Conservation (phyloP, 1,140 invertebrate genomes). For the Pygmarrhopalites habei region DNA sequence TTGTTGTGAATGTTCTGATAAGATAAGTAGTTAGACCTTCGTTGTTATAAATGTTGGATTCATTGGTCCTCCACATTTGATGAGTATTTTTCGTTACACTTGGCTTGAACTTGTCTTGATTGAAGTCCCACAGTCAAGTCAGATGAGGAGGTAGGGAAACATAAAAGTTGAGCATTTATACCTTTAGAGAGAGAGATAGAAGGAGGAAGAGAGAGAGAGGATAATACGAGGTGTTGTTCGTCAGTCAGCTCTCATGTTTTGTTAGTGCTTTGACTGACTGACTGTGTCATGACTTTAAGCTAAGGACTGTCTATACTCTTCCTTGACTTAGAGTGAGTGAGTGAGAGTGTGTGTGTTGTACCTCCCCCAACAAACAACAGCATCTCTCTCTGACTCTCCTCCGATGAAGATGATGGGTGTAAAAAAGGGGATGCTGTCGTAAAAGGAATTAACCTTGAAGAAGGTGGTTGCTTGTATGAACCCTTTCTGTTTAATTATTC, state of each 20-base stretch:
- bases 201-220: not conserved
- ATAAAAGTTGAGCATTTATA: conserved; percentile 13
- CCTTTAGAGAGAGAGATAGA: not conserved
- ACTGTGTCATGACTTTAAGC: no score
- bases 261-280: not conserved
- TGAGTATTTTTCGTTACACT: conserved; percentile 9
- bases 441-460: conserved; percentile 37
- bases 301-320: no score
- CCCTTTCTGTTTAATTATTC: conserved; percentile 39
- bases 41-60: not conserved
- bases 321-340: no score
- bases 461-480: conserved; percentile 24
- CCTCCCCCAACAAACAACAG: no score
- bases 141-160: not conserved
- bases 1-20: not conserved
- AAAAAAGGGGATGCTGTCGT: conserved; percentile 29
- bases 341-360: no score
- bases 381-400: not conserved
- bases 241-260: conserved; percentile 5
- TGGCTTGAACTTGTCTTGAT: conserved; percentile 4
- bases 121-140: not conserved
- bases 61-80: no score
- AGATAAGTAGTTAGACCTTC: not conserved
- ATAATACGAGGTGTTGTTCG: conserved; percentile 11
- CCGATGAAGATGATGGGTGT: conserved; percentile 11